Base-by-base conservation (phyloP, 2,113 vertebrate species). In the Acrocephalus kingi region DNA sequence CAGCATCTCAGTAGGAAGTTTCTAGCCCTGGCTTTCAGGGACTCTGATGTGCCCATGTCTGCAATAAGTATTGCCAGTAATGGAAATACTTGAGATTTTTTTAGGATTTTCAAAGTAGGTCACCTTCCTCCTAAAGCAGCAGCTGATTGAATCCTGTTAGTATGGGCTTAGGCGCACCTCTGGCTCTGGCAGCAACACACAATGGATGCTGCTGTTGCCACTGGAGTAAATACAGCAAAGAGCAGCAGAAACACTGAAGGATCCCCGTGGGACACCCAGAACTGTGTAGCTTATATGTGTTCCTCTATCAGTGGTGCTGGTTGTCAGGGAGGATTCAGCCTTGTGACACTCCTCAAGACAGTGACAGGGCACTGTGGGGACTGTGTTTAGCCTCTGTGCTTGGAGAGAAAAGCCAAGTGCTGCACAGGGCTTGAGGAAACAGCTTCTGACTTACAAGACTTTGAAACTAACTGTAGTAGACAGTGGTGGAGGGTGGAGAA, bases 201-300 rank as follows among this genome's bases (percentile, higher is more conserved):
- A 3, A 10, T 19, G 39, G 33, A 35, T 25, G 2, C 52, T 59
- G 66, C 82, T 72, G 52, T 25, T 41, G 19, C 35, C 27, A 11
- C 35, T 39, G 43, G 10, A 71, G 48, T 19, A 46, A 43, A 19
- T 28, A 39, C 0, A 85, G 74, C 10, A 3, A 35, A 83, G 45
- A 85, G 62, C 59, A 71, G 82, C 43, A 77, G 81, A 49, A 48
- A 17, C 0, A 27, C 28, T 11, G 20, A 54, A 71, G 61, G 39
- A 43, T 74, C 52, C 49, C 41, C 0, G 0, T 33, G 68, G 81
- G 52, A 77, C 25, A 23, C 51, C 37, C 51, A 28, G 84, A 15
- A 23, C 51, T 33, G 7, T 28, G 6, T n/a, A 46, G 28, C 10
- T 52, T 64, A 6, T 20, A 3, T 17, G 7, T 0, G 1, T 72